Evolutionary conservation across 2,113 vertebrate genomes (phyloP).

Genomic region (Ciconia boyciana): DNA sequence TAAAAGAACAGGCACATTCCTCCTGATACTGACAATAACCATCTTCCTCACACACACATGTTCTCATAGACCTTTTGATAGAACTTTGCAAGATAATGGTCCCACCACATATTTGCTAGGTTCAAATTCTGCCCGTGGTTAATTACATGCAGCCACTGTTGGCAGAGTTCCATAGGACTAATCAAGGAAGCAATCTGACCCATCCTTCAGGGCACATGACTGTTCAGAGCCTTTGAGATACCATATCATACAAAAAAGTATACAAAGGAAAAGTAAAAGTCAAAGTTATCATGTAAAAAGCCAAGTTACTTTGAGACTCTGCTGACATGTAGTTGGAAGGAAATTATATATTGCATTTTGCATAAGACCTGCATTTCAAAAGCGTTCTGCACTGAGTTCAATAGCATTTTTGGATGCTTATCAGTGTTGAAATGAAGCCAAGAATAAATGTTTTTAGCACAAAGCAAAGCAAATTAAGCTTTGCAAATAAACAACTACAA

Average conservation of each 20-base stretch:
- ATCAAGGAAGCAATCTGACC: neutral
- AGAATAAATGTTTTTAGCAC: neutral
- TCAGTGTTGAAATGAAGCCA: neutral
- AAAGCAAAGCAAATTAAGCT: slow-evolving; percentile 21
- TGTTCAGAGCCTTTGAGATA: neutral
- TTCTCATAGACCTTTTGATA: neutral
- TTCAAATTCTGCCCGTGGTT: neutral
- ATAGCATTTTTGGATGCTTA: neutral
- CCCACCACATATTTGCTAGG: neutral
- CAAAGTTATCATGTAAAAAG: neutral
- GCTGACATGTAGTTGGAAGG: neutral
- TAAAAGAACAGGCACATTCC: neutral
- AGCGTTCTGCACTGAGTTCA: neutral
- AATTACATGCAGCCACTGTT: neutral
- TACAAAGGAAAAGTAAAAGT: neutral
- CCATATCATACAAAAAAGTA: neutral
- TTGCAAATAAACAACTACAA: slow-evolving; percentile 9
- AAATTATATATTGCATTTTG: neutral
- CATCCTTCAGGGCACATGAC: neutral
- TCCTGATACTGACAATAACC: neutral
- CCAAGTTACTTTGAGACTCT: neutral
- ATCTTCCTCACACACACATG: neutral
- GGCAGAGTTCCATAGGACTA: neutral
- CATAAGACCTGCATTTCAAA: neutral
- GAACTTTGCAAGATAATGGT: neutral